Percentiles rank a stretch among this genome's conserved stretches.
These are phyloP conservation scores for Drosophila seguyi DNA, from an alignment of 1,140 invertebrate species.

Conservation along the genomic window DNA sequence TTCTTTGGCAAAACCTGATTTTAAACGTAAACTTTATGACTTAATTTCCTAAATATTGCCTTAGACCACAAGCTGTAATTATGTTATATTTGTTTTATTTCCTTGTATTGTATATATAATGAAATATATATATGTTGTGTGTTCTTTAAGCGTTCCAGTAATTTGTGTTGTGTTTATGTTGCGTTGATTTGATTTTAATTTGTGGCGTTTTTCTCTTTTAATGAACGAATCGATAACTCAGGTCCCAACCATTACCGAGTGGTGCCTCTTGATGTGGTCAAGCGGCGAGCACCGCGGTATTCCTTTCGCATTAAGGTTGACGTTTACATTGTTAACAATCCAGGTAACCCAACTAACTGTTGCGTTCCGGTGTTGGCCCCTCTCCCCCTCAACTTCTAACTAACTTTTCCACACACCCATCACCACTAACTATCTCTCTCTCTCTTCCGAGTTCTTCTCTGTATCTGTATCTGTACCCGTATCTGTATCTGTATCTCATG, in stretches of 20 bases:
- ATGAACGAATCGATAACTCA: slow-evolving; percentile 39
- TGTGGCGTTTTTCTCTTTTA: slow-evolving; percentile 52
- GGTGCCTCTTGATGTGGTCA: slow-evolving; percentile 80
- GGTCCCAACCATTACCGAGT: slow-evolving; percentile 81
- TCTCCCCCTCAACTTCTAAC: not conserved
- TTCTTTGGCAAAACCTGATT: not conserved
- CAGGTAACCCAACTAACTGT: slow-evolving; percentile 82
- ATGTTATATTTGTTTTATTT: not conserved
- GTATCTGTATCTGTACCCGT: no score
- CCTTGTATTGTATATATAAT: slow-evolving; percentile 13
- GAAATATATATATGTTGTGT: slow-evolving; percentile 1
- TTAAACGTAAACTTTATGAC: not conserved
- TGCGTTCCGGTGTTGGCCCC: slow-evolving; percentile 34
- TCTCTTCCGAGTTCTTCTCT: not conserved
- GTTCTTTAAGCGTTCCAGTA: slow-evolving; percentile 25
- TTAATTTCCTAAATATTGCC: slow-evolving; percentile 1
- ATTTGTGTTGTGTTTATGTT: slow-evolving; percentile 27
- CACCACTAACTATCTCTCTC: slow-evolving; percentile 15
- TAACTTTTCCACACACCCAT: slow-evolving; percentile 4
- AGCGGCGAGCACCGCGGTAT: slow-evolving; percentile 79
- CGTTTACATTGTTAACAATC: slow-evolving; percentile 77
- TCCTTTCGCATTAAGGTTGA: slow-evolving; percentile 84
- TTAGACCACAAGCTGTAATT: not conserved
- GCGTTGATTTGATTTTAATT: slow-evolving; percentile 61
- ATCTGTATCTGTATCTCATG: not conserved